phyloP scores from a whole-genome alignment of 2,797 vertebrate species.

The Centroberyx gerrardi region DNA sequence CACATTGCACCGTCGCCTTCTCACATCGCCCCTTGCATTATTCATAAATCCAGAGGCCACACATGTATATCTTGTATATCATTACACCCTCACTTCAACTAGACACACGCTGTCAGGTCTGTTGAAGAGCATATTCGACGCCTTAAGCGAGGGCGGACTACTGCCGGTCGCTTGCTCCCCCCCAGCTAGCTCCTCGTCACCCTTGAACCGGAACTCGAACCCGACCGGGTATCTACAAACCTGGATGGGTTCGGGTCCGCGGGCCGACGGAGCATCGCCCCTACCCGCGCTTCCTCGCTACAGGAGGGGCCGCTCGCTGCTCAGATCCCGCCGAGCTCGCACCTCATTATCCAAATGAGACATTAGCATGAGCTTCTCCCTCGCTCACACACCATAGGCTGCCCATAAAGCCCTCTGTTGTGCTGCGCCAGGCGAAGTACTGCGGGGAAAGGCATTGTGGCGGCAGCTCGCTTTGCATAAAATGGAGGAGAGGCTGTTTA shows the following conservation, averaged over 20 bases:
- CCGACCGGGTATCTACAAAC: slow-evolving; percentile 30
- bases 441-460: slow-evolving; percentile 43
- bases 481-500: slow-evolving; percentile 49
- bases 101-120: slow-evolving; percentile 55
- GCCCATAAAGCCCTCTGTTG: slow-evolving; percentile 61
- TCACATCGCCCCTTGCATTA: slow-evolving; percentile 69
- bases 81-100: slow-evolving; percentile 66
- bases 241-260: slow-evolving; percentile 28
- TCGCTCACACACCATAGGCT: slow-evolving; percentile 49
- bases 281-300: slow-evolving; percentile 39
- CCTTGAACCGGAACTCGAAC: slow-evolving; percentile 31
- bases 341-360: slow-evolving; percentile 87
- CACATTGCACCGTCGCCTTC: slow-evolving; percentile 41
- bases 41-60: slow-evolving; percentile 76
- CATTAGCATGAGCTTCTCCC: slow-evolving; percentile 76
- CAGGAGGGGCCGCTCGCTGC: slow-evolving; percentile 59
- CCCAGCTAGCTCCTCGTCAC: slow-evolving; percentile 25
- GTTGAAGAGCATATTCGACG: slow-evolving; percentile 39
- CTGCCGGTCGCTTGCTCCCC: slow-evolving; percentile 2
- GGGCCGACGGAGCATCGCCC: slow-evolving; percentile 46
- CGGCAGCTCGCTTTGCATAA: slow-evolving; percentile 54
- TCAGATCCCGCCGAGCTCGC: slow-evolving; percentile 73
- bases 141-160: slow-evolving; percentile 1
- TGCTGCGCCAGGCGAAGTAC: slow-evolving; percentile 52
- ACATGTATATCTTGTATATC: slow-evolving; percentile 71